Percentiles rank a stretch among this genome's conserved stretches.
Evolutionary conservation across 2,113 vertebrate genomes (phyloP).

Genomic region (Petrocephalus zakoni): DNA sequence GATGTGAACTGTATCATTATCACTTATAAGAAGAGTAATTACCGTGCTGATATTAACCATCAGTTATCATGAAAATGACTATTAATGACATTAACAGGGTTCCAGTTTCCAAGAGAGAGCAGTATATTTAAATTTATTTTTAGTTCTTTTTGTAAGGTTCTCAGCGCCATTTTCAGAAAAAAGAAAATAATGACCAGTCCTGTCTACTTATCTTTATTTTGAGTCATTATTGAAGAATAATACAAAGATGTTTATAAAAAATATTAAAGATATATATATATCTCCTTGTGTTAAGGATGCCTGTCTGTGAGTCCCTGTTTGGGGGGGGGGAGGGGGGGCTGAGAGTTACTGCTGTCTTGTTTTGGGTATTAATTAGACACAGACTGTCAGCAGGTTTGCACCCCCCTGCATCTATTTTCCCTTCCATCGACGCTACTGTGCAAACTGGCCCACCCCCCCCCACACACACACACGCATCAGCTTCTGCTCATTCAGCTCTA

Average conservation of each 20-base stretch:
- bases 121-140: constrained; percentile 28
- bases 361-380: constrained; percentile 39
- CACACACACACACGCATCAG: background rate
- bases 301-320: constrained; percentile 17
- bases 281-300: constrained; percentile 50
- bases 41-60: constrained; percentile 28
- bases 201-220: constrained; percentile 21
- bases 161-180: constrained; percentile 38
- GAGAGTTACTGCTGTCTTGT: background rate
- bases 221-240: constrained; percentile 61
- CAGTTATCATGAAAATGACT: constrained; percentile 19
- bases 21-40: constrained; percentile 8
- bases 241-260: constrained; percentile 66
- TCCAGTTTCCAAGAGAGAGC: constrained; percentile 11
- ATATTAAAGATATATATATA: constrained; percentile 62
- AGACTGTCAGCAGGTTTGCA: constrained; percentile 39
- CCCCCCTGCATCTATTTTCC: constrained; percentile 25
- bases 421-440: constrained; percentile 22
- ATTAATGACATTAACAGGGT: constrained; percentile 19
- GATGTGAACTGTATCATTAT: constrained; percentile 23
- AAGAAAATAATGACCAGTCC: constrained; percentile 39
- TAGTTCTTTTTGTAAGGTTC: constrained; percentile 32
- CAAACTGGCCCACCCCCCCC: background rate
- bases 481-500: background rate
- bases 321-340: background rate